Percentiles rank a stretch among this genome's conserved stretches.
Evolutionary conservation across 2,888 invertebrate species (phyloP).

Genomic region (Endomychus coccineus): DNA sequence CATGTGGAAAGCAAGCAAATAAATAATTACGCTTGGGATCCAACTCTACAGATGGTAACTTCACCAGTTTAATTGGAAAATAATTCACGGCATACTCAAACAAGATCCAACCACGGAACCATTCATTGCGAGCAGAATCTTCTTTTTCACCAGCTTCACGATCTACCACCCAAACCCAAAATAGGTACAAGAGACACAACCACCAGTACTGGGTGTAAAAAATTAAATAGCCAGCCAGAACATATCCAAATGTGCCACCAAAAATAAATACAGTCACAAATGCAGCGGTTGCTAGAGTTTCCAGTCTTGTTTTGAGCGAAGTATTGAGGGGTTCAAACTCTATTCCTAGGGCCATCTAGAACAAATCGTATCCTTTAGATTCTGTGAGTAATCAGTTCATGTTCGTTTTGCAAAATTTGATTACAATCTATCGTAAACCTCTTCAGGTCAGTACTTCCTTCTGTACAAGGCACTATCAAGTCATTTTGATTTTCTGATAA

Average conservation of each 20-base stretch:
- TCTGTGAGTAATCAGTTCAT: too few species aligned
- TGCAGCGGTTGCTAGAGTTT: slow-evolving; percentile 66
- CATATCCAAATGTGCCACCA: slow-evolving; percentile 47
- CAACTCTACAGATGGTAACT: slow-evolving; percentile 76
- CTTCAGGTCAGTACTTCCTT: too few species aligned
- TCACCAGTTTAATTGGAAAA: slow-evolving; percentile 77
- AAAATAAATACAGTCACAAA: slow-evolving; percentile 61
- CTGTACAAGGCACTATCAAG: too few species aligned
- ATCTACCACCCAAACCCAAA: slow-evolving; percentile 54
- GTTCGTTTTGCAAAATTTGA: too few species aligned
- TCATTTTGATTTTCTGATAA: slow-evolving; percentile 80
- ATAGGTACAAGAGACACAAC: slow-evolving; percentile 50
- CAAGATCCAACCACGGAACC: slow-evolving; percentile 55
- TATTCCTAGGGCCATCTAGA: too few species aligned
- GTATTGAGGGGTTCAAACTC: too few species aligned
- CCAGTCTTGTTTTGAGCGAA: slow-evolving; percentile 70
- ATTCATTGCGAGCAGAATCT: slow-evolving; percentile 40
- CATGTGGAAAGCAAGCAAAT: slow-evolving; percentile 86
- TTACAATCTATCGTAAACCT: too few species aligned
- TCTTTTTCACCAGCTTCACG: slow-evolving; percentile 51
- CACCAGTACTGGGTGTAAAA: slow-evolving; percentile 48
- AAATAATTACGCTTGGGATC: slow-evolving; percentile 76
- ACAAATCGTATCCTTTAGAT: too few species aligned
- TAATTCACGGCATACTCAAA: slow-evolving; percentile 74
- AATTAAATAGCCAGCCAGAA: slow-evolving; percentile 51